phyloP scores from a whole-genome alignment of 2,797 vertebrate genomes.

The Cynopterus sphinx region DNA sequence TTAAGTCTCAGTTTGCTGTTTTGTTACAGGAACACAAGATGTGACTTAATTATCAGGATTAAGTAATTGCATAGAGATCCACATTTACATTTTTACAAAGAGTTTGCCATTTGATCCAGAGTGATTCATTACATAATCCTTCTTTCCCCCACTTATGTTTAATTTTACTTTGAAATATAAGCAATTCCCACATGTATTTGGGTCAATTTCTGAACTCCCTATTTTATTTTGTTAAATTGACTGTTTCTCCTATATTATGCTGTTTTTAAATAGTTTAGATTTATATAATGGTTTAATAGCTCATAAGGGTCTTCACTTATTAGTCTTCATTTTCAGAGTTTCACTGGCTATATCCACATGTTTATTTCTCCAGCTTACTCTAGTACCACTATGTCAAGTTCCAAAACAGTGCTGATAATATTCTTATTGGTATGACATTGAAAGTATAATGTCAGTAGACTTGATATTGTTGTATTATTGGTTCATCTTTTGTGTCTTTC shows the following conservation, averaged over 20 bases:
- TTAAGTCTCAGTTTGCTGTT: background rate
- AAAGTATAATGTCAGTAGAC: background rate
- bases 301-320: background rate
- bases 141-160: background rate
- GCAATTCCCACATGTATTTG: background rate
- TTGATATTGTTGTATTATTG: background rate
- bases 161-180: background rate
- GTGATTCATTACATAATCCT: background rate
- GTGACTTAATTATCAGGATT: background rate
- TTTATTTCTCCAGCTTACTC: background rate
- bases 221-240: background rate
- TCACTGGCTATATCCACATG: background rate
- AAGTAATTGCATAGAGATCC: background rate
- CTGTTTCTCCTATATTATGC: background rate
- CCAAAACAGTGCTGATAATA: background rate
- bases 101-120: background rate
- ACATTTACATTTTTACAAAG: constrained; percentile 10
- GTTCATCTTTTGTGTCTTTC: background rate
- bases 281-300: background rate
- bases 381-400: background rate
- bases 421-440: background rate
- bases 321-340: background rate
- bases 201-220: background rate
- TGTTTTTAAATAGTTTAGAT: background rate
- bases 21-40: background rate